Percentiles rank a stretch among this genome's conserved stretches.
These are phyloP conservation scores for Hippolais icterina DNA, from an alignment of 2,113 vertebrate genomes.

Conservation along the genomic window DNA sequence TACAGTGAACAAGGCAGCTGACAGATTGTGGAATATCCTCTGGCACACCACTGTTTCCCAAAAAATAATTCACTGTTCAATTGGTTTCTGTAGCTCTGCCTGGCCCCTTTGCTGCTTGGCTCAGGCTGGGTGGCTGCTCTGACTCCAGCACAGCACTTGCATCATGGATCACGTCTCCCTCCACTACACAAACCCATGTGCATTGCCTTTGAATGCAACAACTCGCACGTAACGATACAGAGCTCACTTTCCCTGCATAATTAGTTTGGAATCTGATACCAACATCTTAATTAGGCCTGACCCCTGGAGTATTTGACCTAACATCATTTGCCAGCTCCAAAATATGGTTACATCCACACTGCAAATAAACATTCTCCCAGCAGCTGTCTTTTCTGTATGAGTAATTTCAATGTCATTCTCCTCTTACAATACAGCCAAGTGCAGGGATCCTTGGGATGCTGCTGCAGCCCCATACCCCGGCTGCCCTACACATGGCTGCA, in stretches of 20 bases:
- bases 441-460: background rate
- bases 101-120: background rate
- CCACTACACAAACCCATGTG: fast-evolving
- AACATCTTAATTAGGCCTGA: constrained; percentile 40
- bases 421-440: background rate
- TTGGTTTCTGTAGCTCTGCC: background rate
- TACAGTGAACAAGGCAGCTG: background rate
- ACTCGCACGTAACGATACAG: background rate
- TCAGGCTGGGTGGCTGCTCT: background rate
- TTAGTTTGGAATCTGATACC: background rate
- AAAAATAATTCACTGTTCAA: background rate
- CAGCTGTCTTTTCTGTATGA: background rate
- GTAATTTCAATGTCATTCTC: background rate
- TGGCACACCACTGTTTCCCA: background rate
- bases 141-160: background rate
- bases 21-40: background rate
- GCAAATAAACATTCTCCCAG: background rate
- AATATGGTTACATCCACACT: background rate
- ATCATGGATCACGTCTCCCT: background rate
- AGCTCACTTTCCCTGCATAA: background rate
- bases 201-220: background rate
- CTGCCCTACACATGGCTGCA: fast-evolving
- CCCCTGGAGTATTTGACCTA: constrained; percentile 6
- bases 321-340: background rate
- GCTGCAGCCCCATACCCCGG: background rate